phyloP scores from a whole-genome alignment of 2,888 invertebrate genomes.

The Philonicus albiceps region DNA sequence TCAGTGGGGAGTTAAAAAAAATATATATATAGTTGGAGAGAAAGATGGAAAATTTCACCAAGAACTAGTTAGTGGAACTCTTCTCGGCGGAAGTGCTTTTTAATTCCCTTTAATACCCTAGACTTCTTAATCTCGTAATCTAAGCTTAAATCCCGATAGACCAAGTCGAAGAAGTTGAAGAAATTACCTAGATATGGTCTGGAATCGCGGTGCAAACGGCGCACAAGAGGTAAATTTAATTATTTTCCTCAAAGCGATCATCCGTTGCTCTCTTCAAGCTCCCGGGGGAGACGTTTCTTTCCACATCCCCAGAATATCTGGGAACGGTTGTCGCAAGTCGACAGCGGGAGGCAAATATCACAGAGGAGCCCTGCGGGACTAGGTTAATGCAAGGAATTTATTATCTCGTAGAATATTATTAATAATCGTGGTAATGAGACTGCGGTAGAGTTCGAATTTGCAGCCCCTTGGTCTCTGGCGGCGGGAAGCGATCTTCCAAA shows the following conservation, averaged over 20 bases:
- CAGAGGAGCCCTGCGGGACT: neutral
- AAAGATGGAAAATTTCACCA: neutral
- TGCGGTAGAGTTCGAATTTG: neutral
- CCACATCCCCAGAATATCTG: neutral
- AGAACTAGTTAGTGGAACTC: neutral
- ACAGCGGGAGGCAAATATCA: neutral
- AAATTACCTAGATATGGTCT: neutral
- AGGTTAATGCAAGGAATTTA: neutral
- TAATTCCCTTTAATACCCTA: neutral
- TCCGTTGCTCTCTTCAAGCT: neutral
- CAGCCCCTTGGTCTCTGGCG: neutral
- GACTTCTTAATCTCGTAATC: neutral
- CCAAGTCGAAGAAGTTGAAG: neutral
- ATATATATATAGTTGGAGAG: neutral
- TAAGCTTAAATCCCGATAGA: neutral
- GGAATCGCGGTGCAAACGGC: neutral
- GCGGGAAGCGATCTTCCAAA: neutral
- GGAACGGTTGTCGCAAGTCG: neutral
- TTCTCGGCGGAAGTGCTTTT: neutral
- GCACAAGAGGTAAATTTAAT: neutral
- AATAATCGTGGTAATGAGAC: neutral
- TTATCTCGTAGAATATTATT: neutral
- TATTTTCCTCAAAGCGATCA: neutral
- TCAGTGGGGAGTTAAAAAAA: neutral
- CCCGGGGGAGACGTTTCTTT: neutral